phyloP scores from a whole-genome alignment of 2,113 vertebrate species.

The Formicarius rufipectus region DNA sequence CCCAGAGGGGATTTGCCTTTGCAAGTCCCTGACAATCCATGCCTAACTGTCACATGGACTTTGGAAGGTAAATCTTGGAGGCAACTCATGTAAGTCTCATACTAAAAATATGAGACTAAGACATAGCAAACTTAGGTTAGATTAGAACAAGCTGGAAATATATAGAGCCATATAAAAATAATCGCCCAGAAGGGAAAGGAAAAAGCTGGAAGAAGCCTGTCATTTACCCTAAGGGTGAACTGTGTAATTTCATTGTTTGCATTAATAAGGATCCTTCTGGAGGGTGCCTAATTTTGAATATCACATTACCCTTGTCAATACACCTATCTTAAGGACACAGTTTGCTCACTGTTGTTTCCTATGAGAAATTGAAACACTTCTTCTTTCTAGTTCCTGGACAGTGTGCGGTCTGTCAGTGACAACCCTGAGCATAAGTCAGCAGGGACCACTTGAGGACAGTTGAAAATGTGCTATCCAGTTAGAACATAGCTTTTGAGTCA shows the following conservation, averaged over 20 bases:
- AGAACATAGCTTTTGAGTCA: neutral
- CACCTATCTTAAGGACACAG: neutral
- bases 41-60: neutral
- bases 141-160: neutral
- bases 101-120: neutral
- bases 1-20: neutral
- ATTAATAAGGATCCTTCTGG: neutral
- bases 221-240: neutral
- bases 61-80: neutral
- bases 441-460: neutral
- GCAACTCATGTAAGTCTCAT: fast-evolving
- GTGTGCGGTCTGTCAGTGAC: neutral
- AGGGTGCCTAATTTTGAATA: neutral
- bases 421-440: neutral
- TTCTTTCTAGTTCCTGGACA: neutral
- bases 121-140: neutral
- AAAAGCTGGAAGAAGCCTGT: neutral
- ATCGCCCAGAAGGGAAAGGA: neutral
- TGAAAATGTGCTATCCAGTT: neutral
- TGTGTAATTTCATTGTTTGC: neutral
- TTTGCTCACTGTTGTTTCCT: neutral
- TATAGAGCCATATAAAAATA: neutral
- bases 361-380: neutral
- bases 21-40: neutral
- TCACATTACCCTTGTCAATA: neutral